phyloP scores from a whole-genome alignment of 1,140 invertebrate species.

The Meloidogyne hapla region DNA sequence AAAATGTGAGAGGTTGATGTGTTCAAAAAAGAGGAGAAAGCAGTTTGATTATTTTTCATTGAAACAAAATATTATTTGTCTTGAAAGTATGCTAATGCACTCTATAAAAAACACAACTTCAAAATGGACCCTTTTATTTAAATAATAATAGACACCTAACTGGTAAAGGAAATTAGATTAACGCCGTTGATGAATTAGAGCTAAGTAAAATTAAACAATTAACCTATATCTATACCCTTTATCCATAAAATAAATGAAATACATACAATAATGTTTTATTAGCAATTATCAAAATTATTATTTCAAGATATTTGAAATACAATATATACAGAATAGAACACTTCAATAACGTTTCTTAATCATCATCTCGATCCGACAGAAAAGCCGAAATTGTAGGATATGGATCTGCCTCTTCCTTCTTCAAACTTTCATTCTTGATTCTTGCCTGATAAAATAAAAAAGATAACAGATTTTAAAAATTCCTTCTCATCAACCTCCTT shows the following conservation, averaged over 20 bases:
- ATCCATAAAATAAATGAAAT: no score
- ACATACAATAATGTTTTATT: no score
- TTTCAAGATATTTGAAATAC: neutral
- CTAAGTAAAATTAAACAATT: no score
- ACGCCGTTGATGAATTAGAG: no score
- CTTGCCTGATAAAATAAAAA: neutral
- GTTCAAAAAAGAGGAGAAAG: neutral
- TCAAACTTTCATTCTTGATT: slow-evolving; percentile 5
- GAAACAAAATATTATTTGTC: neutral
- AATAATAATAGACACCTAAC: no score
- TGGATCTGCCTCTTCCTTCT: neutral
- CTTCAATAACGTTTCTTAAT: neutral
- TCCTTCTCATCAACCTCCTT: neutral
- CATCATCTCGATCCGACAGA: neutral
- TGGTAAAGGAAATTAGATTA: no score
- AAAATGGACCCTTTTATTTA: no score
- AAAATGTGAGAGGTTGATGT: neutral
- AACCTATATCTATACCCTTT: no score
- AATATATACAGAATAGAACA: neutral
- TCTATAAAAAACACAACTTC: no score
- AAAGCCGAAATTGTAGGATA: neutral
- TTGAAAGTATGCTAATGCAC: no score
- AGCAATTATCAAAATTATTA: no score
- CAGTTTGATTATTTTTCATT: neutral
- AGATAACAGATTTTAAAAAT: no score